Evolutionary conservation across 2,888 invertebrate genomes (phyloP), one percentile per base, ranked within the genome.

Genomic region (Imbricaverruca yamaguchii): DNA sequence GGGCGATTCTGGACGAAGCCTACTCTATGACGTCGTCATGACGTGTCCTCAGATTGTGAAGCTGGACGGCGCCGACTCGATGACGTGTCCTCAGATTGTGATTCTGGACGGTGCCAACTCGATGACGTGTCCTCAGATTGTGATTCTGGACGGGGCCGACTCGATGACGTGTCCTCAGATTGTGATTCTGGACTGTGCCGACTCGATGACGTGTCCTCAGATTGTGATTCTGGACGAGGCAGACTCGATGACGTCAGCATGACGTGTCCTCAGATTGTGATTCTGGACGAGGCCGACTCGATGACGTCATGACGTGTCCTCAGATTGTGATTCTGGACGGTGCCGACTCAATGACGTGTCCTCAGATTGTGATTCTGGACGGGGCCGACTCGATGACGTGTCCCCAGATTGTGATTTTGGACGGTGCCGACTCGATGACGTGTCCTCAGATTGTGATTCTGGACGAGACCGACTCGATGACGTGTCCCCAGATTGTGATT

Each of bases 391-490:
- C 97, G 1, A 99, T 99, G 99, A 99, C 99, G 0, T 91, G n/a
- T n/a, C n/a, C n/a, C 0, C 55, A 98, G 89, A 92, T 99, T 56
- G 91, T 99, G 10, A 97, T 99, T 84, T 89, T 99, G 39, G 99
- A 99, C 87, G 99, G 99, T 89, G 98, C 99, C 0, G 99, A 99
- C 87, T 97, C 97, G 1, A 99, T 99, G 99, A 99, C 99, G 0
- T 91, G n/a, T n/a, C n/a, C n/a, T 3, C 55, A 98, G 89, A 92
- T 99, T 56, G 91, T 99, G 10, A 97, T 99, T 84, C 89, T 99
- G 39, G 99, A 99, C 87, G 99, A 99, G 89, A 98, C 99, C 0
- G 99, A 99, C 87, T 97, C 97, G 1, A 99, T 99, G 99, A 99
- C 99, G 0, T 91, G n/a, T n/a, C n/a, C n/a, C 0, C 55, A 98